These are phyloP conservation scores for Acanthosepion pharaonis DNA, from an alignment of 2,888 invertebrate species.

Conservation along the genomic window DNA sequence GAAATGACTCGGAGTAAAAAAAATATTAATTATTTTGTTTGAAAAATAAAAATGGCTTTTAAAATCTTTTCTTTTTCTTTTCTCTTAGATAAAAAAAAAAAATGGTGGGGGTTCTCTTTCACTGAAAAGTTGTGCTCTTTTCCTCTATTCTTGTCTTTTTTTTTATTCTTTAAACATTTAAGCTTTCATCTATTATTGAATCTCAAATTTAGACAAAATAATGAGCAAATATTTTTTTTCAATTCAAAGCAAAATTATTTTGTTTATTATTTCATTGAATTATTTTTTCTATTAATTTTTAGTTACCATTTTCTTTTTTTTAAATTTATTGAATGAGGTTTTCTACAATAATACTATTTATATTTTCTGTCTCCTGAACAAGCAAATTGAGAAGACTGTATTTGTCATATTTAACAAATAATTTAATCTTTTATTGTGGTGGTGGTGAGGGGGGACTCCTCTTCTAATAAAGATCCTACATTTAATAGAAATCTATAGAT, in stretches of 20 bases:
- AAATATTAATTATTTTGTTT: not conserved
- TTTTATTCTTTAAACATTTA: not conserved
- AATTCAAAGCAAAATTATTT: not conserved
- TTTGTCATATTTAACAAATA: too few relatives aligned
- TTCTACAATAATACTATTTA: not conserved
- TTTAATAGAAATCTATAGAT: too few relatives aligned
- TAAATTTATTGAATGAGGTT: not conserved
- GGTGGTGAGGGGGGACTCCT: too few relatives aligned
- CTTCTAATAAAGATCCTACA: too few relatives aligned
- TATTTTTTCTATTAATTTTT: not conserved
- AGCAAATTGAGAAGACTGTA: not conserved
- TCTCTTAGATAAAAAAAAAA: not conserved
- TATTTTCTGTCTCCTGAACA: not conserved
- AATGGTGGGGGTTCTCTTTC: not conserved
- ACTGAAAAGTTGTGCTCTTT: not conserved
- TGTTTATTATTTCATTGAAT: not conserved
- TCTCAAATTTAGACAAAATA: slow-evolving; percentile 2
- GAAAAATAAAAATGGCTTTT: not conserved
- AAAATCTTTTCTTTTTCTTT: not conserved
- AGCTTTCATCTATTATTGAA: not conserved
- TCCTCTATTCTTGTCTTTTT: not conserved
- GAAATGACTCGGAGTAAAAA: not conserved
- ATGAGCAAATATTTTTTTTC: not conserved
- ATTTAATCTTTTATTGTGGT: too few relatives aligned
- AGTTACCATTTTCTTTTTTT: not conserved